A percentile compares a stretch with the other conserved stretches of the same genome.
These are phyloP conservation scores for Stenichneumon culpator DNA, from an alignment of 2,888 invertebrate species.

Conservation along the genomic window DNA sequence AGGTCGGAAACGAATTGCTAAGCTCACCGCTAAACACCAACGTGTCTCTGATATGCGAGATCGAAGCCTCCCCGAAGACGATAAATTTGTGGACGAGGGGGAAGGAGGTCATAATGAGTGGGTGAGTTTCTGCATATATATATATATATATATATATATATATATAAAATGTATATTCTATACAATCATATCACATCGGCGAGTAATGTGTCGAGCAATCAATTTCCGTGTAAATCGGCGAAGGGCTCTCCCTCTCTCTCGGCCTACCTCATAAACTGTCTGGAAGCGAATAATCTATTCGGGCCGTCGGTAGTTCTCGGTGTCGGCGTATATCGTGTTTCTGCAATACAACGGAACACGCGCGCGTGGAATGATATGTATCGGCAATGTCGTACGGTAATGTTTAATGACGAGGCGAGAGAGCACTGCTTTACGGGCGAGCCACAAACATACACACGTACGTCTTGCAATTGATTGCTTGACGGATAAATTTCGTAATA, in stretches of 20 bases:
- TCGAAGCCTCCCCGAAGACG: slow-evolving; percentile 90
- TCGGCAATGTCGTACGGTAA: slow-evolving; percentile 18
- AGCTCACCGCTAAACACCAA: slow-evolving; percentile 89
- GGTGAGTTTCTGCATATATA: slow-evolving; percentile 84
- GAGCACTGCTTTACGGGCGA: slow-evolving; percentile 23
- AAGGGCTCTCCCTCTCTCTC: slow-evolving; percentile 6
- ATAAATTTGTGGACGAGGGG: slow-evolving; percentile 89
- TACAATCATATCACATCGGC: slow-evolving; percentile 33
- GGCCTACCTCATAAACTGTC: slow-evolving; percentile 63
- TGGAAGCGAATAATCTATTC: slow-evolving; percentile 66
- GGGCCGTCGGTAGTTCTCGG: slow-evolving; percentile 45
- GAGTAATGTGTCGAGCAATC: slow-evolving; percentile 53
- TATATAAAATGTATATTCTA: background rate
- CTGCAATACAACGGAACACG: slow-evolving; percentile 16
- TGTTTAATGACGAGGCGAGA: slow-evolving; percentile 55
- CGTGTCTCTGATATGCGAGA: slow-evolving; percentile 88
- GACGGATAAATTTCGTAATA: slow-evolving; percentile 28
- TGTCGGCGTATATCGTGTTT: slow-evolving; percentile 43
- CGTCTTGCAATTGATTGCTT: slow-evolving; percentile 48
- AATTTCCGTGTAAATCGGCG: slow-evolving; percentile 65
- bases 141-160: no score
- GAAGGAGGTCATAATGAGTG: slow-evolving; percentile 88
- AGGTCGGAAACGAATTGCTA: slow-evolving; percentile 88
- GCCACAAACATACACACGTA: slow-evolving; percentile 1
- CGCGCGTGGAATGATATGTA: slow-evolving; percentile 46